These are phyloP conservation scores for Conistra vaccinii DNA, from an alignment of 2,888 invertebrate genomes.

Conservation along the genomic window DNA sequence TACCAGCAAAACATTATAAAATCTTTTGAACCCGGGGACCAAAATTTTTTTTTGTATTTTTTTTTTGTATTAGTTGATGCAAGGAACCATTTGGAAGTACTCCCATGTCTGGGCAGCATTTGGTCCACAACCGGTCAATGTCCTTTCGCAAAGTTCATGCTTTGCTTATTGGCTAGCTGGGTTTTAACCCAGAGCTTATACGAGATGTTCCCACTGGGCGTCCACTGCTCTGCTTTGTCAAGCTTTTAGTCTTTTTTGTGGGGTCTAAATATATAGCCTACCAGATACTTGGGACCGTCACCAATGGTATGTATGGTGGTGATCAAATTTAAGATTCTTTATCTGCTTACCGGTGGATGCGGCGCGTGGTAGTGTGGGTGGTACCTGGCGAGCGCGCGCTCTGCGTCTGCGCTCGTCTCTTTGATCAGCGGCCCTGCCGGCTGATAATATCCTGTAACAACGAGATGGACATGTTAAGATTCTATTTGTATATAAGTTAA, in stretches of 20 bases:
- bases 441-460: slow-evolving; percentile 95
- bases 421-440: slow-evolving; percentile 97
- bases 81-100: too few relatives aligned
- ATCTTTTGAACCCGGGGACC: too few relatives aligned
- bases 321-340: background rate
- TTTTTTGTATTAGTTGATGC: too few relatives aligned
- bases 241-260: background rate
- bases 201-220: background rate
- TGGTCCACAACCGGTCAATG: too few relatives aligned
- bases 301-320: background rate
- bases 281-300: background rate
- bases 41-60: too few relatives aligned
- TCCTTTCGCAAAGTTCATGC: background rate
- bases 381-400: slow-evolving; percentile 88
- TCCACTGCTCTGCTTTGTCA: background rate
- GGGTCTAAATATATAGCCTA: too few relatives aligned
- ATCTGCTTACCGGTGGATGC: slow-evolving; percentile 84
- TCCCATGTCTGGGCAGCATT: too few relatives aligned
- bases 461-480: slow-evolving; percentile 10
- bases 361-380: slow-evolving; percentile 88
- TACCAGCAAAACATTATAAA: too few relatives aligned
- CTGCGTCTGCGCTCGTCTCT: slow-evolving; percentile 88
- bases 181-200: background rate
- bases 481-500: background rate
- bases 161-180: background rate